Evolutionary conservation across 2,113 vertebrate species (phyloP), one percentile per base, ranked within the genome.

Genomic region (Thermophis baileyi): DNA sequence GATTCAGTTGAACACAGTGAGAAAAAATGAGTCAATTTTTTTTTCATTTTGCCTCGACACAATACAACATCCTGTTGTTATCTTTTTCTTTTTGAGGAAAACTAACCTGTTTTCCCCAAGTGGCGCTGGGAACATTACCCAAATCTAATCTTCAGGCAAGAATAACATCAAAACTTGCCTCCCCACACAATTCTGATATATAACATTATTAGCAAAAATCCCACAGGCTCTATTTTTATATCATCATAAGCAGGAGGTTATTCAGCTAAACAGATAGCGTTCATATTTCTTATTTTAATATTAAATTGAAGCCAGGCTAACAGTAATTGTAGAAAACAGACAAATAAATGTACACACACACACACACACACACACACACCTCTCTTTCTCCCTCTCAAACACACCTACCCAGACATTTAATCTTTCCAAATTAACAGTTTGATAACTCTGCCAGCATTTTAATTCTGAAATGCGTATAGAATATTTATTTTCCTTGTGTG

Each of bases 41-140:
- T 93, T 46, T 85, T 92, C 94, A 85, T 87, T 91, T 88, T 94
- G 89, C n/a, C 27, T 57, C 87, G 94, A 92, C 14, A 93, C 93
- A 85, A 90, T 0, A 0, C 16, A 86, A 91, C 49, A 46, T 55
- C 92, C 88, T 0, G 49, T 93, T 88, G 47, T 90, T 91, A 90
- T 40, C n/a, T 40, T n/a, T 35, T 3, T 20, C 8, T 8, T 55
- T 81, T 74, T 40, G 20, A 89, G 30, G 50, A 96, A 95, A 94
- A 57, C 16, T 40, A 22, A 89, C 40, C 24, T 93, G 50, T 86
- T 95, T 47, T 51, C 35, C 4, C 92, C 4, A 93, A 24, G 11
- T 6, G 11, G 87, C 0, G 5, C 6, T 86, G 3, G 14, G 20
- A 60, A 85, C 0, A 93, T 90, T 25, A 69, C 3, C 92, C 81